Conservation (phyloP, 2,113 vertebrate species). For the Chascanopsetta lugubris region DNA sequence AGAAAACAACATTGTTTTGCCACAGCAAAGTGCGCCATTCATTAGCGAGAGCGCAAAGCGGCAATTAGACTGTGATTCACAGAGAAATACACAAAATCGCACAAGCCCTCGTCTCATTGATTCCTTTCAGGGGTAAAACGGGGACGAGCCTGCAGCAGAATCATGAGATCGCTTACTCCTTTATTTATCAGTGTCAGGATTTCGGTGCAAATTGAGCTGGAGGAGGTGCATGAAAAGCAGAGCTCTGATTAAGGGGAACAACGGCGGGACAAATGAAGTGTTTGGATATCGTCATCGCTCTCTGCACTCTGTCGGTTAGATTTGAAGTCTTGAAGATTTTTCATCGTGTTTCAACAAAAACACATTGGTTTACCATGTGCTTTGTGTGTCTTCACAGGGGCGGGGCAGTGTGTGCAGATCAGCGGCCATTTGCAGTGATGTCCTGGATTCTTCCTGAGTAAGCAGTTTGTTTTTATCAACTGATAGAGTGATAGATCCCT, state of each 20-base stretch:
- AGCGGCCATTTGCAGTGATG: background rate
- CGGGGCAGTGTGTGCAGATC: background rate
- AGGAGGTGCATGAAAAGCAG: background rate
- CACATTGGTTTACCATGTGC: background rate
- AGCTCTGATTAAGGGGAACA: constrained; percentile 6
- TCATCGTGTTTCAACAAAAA: too few relatives aligned
- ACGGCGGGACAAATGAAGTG: background rate
- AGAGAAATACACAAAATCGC: constrained; percentile 31
- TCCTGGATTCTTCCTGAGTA: background rate
- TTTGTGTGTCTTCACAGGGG: background rate
- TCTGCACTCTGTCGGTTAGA: background rate
- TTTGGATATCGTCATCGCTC: background rate
- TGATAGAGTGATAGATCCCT: background rate
- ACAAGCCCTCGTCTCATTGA: constrained; percentile 2
- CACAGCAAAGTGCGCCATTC: constrained; percentile 33
- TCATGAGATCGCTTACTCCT: background rate
- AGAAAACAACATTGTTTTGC: constrained; percentile 28
- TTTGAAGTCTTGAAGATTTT: background rate
- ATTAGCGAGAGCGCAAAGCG: constrained; percentile 37
- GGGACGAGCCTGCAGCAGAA: background rate
- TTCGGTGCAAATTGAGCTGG: constrained; percentile 9
- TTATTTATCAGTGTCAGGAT: constrained; percentile 6
- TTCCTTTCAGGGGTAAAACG: constrained; percentile 4
- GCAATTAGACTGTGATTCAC: constrained; percentile 46
- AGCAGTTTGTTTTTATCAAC: background rate